Conservation (phyloP, 2,113 vertebrate species). For the Tor tambroides region DNA sequence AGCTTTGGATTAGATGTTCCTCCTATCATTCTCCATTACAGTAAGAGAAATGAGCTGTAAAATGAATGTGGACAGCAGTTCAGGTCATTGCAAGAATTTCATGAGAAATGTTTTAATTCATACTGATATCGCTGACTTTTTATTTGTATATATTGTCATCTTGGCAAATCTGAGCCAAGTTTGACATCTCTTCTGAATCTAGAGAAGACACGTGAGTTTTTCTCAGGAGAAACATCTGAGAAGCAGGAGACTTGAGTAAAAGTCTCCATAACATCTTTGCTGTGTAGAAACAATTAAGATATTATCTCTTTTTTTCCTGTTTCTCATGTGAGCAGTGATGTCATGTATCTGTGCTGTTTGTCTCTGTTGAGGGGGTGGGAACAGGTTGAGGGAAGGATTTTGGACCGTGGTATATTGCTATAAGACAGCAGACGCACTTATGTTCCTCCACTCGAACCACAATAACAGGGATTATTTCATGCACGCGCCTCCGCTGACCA, state of each 20-base stretch:
- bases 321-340: neutral
- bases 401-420: slow-evolving; percentile 57
- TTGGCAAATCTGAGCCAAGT: neutral
- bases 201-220: neutral
- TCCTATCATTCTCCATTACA: neutral
- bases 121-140: neutral
- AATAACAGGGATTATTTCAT: slow-evolving; percentile 43
- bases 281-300: neutral
- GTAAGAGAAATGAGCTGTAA: neutral
- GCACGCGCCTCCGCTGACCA: slow-evolving; percentile 30
- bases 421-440: slow-evolving; percentile 61
- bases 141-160: neutral
- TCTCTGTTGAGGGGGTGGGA: slow-evolving; percentile 63
- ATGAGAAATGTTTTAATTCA: neutral
- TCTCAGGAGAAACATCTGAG: too few species aligned
- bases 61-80: neutral
- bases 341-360: slow-evolving; percentile 17
- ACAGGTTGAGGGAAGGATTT: slow-evolving; percentile 63
- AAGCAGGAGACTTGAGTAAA: neutral
- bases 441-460: slow-evolving; percentile 56
- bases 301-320: neutral
- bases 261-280: neutral
- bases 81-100: neutral
- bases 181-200: too few species aligned
- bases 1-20: too few species aligned